These are phyloP conservation scores for Falco naumanni DNA, from an alignment of 2,797 vertebrate species.

Conservation along the genomic window DNA sequence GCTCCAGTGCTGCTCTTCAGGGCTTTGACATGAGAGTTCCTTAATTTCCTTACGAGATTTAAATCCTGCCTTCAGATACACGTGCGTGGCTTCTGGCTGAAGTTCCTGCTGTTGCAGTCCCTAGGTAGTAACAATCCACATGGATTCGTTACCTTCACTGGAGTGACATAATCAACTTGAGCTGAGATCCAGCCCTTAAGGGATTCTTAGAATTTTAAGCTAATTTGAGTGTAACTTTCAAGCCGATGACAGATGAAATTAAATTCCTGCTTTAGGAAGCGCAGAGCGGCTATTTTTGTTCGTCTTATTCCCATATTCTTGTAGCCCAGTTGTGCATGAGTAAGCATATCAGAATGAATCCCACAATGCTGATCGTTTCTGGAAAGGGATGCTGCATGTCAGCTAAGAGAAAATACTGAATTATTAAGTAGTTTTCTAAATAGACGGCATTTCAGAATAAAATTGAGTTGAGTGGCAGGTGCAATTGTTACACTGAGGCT, in stretches of 20 bases:
- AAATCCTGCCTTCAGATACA: background rate
- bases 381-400: background rate
- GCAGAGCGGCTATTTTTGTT: background rate
- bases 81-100: background rate
- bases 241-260: slow-evolving; percentile 11
- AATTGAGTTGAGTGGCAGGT: background rate
- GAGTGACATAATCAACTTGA: background rate
- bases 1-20: background rate
- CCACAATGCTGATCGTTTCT: background rate
- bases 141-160: background rate
- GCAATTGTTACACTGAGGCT: background rate
- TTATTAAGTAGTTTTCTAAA: slow-evolving; percentile 50
- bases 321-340: background rate
- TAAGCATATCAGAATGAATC: background rate
- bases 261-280: slow-evolving; percentile 1
- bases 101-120: background rate
- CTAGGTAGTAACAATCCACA: background rate
- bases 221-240: slow-evolving; percentile 25
- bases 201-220: background rate
- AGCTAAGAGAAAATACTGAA: slow-evolving; percentile 36
- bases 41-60: background rate
- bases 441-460: background rate
- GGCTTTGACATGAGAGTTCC: background rate
- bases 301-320: background rate
- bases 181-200: background rate